Conservation (phyloP, 30 jellyfish, hydroid and myxozoan genomes). For the Aurelia coerulea region DNA sequence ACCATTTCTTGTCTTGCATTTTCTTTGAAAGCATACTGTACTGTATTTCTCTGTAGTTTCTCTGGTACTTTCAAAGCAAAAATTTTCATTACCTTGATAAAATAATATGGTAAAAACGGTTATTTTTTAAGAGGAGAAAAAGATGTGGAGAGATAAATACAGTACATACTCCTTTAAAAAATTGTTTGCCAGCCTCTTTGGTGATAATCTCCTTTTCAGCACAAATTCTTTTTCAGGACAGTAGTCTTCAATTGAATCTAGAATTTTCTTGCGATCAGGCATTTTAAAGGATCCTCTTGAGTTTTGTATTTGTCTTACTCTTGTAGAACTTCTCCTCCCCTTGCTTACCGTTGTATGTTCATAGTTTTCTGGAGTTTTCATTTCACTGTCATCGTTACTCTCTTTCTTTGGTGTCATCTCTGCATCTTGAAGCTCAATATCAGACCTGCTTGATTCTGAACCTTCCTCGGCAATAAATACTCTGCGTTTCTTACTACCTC, state of each 20-base stretch:
- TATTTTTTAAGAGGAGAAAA: no score
- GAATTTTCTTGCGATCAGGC: slow-evolving; percentile 16
- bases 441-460: not conserved
- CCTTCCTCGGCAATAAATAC: not conserved
- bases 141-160: not conserved
- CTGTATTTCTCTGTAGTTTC: no score
- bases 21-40: no score
- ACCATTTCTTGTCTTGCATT: no score
- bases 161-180: slow-evolving; percentile 51
- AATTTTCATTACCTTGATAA: not conserved
- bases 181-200: slow-evolving; percentile 20
- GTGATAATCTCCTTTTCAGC: not conserved
- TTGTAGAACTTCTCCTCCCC: slow-evolving; percentile 36
- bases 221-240: not conserved
- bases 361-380: slow-evolving; percentile 5
- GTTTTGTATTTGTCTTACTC: slow-evolving; percentile 6
- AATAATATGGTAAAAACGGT: no score
- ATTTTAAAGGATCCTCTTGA: slow-evolving; percentile 23
- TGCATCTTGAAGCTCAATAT: not conserved
- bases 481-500: not conserved
- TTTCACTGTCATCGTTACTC: not conserved
- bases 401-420: not conserved
- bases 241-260: not conserved
- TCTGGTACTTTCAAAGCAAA: no score
- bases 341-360: not conserved